phyloP scores from a whole-genome alignment of 2,888 invertebrate species.

The Trichogramma evanescens region DNA sequence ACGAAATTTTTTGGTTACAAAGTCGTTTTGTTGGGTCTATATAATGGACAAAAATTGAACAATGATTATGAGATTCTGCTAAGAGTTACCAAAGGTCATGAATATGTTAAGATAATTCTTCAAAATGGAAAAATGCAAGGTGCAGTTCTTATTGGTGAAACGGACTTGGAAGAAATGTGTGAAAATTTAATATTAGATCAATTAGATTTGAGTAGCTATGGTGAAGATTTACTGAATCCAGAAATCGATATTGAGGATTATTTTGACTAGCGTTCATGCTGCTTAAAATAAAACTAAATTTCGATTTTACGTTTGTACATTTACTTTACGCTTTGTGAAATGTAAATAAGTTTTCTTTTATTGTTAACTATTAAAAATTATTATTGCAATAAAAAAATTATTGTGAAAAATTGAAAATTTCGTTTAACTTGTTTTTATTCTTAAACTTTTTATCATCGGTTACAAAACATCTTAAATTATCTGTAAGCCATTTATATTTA shows the following conservation, averaged over 20 bases:
- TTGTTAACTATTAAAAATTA: not conserved
- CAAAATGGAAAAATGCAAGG: slow-evolving; percentile 81
- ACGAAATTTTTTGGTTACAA: slow-evolving; percentile 92
- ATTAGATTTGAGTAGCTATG: slow-evolving; percentile 78
- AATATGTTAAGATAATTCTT: slow-evolving; percentile 84
- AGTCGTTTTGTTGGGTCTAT: slow-evolving; percentile 84
- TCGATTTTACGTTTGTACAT: not conserved
- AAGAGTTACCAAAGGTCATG: slow-evolving; percentile 71
- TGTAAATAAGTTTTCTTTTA: not conserved
- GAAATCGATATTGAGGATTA: slow-evolving; percentile 97
- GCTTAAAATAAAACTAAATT: not conserved
- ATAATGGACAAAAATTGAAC: slow-evolving; percentile 83
- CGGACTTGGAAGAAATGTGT: slow-evolving; percentile 94
- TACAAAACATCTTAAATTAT: not conserved
- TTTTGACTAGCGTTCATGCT: slow-evolving; percentile 68
- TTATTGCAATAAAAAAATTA: not conserved
- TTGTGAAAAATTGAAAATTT: not conserved
- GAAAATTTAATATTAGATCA: slow-evolving; percentile 96
- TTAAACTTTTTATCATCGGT: slow-evolving; percentile 1
- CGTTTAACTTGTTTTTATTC: slow-evolving; percentile 9
- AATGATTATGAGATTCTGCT: slow-evolving; percentile 76
- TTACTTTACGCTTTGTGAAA: not conserved
- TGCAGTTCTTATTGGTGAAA: slow-evolving; percentile 92
- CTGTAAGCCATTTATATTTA: too few species aligned
- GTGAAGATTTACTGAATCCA: slow-evolving; percentile 89